phyloP scores from a whole-genome alignment of 2,113 vertebrate genomes.

The Kobus ellipsiprymnus region DNA sequence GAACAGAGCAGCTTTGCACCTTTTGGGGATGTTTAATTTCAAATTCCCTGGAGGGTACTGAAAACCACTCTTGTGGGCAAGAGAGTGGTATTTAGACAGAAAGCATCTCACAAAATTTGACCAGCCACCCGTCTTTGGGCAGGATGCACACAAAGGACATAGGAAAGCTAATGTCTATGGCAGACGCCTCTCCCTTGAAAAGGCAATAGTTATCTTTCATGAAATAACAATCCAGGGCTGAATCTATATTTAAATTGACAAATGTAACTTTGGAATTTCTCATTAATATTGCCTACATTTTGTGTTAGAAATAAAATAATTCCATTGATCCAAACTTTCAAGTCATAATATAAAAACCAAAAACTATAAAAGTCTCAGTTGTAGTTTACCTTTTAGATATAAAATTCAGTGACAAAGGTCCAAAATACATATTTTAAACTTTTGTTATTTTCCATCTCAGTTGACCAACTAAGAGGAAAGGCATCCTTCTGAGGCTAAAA shows the following conservation, averaged over 20 bases:
- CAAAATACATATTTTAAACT: too few relatives aligned
- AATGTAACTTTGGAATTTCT: neutral
- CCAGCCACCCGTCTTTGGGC: neutral
- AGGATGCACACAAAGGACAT: neutral
- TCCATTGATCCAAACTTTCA: neutral
- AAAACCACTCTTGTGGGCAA: neutral
- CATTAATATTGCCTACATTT: neutral
- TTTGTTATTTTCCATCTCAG: neutral
- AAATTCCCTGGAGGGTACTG: neutral
- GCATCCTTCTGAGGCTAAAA: neutral
- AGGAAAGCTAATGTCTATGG: neutral
- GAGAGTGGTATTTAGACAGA: neutral
- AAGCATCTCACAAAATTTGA: neutral
- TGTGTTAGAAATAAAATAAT: neutral
- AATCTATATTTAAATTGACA: neutral
- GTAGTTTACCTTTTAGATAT: neutral
- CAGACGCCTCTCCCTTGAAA: neutral
- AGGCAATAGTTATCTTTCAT: neutral
- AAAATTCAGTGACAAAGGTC: neutral
- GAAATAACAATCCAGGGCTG: neutral
- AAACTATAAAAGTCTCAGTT: neutral
- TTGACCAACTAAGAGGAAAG: neutral
- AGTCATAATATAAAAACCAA: neutral
- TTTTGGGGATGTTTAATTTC: neutral
- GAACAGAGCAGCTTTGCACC: neutral